Conservation (phyloP, 1,140 invertebrate genomes). For the Halyomorpha halys region DNA sequence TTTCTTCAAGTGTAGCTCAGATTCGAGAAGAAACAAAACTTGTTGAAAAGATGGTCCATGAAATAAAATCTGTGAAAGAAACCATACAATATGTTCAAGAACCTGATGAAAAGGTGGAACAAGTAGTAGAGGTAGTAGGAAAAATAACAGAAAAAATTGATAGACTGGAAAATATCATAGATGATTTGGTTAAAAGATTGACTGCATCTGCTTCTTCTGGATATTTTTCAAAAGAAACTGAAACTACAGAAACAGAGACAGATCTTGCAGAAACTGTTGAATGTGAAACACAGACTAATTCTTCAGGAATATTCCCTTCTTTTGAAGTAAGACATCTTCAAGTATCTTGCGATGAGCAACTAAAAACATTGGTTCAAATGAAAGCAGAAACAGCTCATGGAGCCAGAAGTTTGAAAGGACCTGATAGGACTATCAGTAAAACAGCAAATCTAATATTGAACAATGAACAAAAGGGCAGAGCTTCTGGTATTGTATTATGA, state of each 20-base stretch:
- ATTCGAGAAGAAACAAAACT: constrained; percentile 17
- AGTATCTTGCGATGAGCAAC: not conserved
- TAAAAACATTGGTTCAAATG: too few species aligned
- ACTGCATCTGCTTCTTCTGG: not conserved
- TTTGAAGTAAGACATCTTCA: not conserved
- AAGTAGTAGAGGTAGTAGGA: constrained; percentile 19
- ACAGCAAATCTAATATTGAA: too few species aligned
- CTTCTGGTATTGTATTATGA: too few species aligned
- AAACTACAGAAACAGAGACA: constrained; percentile 5
- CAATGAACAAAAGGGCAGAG: too few species aligned
- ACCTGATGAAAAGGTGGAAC: constrained; percentile 20
- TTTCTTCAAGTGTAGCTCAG: constrained; percentile 7
- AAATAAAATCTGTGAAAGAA: constrained; percentile 22
- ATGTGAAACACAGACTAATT: constrained; percentile 10
- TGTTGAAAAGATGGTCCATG: constrained; percentile 19
- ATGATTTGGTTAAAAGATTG: constrained; percentile 21
- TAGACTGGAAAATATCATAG: constrained; percentile 20
- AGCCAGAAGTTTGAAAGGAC: too few species aligned
- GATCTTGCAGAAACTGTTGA: not conserved
- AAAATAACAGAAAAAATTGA: constrained; percentile 26
- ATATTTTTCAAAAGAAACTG: constrained; percentile 6
- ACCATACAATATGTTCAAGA: constrained; percentile 6
- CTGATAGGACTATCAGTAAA: too few species aligned
- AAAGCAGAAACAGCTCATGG: too few species aligned
- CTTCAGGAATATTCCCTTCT: constrained; percentile 12